A percentile compares a stretch with the other conserved stretches of the same genome.
Evolutionary conservation across 2,113 vertebrate genomes (phyloP).

Genomic region (Suricata suricatta): DNA sequence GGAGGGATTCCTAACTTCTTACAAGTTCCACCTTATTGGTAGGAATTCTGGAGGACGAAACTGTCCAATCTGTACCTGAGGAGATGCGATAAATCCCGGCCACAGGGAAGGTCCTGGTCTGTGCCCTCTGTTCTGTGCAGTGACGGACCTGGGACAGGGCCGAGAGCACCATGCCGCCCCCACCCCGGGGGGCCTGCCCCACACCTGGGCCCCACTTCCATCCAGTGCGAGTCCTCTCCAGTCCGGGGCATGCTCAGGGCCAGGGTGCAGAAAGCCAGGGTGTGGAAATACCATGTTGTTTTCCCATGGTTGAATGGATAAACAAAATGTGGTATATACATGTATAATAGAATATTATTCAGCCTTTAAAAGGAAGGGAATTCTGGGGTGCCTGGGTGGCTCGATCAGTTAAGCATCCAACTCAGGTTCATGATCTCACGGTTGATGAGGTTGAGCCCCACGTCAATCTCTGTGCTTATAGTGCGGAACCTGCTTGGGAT

Average conservation of each 20-base stretch:
- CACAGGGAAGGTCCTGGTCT: neutral
- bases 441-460: too few relatives aligned
- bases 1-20: neutral
- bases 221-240: neutral
- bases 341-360: too few relatives aligned
- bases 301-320: neutral
- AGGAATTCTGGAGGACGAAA: neutral
- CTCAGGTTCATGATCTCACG: too few relatives aligned
- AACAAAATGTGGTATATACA: neutral
- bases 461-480: too few relatives aligned
- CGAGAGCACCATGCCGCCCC: fast-evolving
- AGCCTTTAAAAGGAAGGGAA: neutral
- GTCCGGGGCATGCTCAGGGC: neutral
- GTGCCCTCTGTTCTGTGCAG: neutral
- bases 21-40: neutral
- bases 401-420: too few relatives aligned
- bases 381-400: too few relatives aligned
- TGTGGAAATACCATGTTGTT: fast-evolving
- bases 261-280: neutral
- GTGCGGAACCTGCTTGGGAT: too few relatives aligned
- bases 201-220: neutral
- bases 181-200: neutral
- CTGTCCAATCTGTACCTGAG: neutral
- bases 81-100: neutral
- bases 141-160: neutral